These are phyloP conservation scores for Gallinago media DNA, from an alignment of 2,113 vertebrate genomes.

Conservation along the genomic window DNA sequence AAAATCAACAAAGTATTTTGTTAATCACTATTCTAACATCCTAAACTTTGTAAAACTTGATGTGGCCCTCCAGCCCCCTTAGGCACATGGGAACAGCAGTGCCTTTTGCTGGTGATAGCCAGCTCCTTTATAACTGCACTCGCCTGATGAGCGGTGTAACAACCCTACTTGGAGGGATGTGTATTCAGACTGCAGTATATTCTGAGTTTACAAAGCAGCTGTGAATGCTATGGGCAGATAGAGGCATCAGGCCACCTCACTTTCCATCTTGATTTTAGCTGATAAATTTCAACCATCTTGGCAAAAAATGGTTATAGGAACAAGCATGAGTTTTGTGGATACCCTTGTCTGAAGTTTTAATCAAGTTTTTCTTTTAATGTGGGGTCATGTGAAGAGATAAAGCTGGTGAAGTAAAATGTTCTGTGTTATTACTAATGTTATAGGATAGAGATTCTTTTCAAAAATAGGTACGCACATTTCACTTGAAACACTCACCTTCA, in stretches of 20 bases:
- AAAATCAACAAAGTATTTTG: neutral
- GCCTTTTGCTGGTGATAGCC: no score
- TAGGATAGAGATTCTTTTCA: neutral
- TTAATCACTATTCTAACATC: neutral
- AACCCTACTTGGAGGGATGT: fast-evolving
- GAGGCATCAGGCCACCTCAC: neutral
- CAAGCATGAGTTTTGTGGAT: neutral
- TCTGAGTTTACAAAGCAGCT: neutral
- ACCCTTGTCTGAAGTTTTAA: neutral
- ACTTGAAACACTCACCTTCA: neutral
- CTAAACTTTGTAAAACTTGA: fast-evolving
- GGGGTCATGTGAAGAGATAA: neutral
- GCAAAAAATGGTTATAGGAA: neutral
- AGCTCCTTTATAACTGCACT: neutral
- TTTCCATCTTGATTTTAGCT: neutral
- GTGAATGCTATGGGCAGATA: neutral
- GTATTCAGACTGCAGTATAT: neutral
- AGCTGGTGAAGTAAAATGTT: neutral
- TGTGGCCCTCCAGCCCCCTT: neutral
- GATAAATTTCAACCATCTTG: neutral
- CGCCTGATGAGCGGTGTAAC: neutral
- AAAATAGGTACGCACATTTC: neutral
- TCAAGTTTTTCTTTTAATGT: neutral
- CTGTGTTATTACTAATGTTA: fast-evolving
- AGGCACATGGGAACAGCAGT: neutral